Evolutionary conservation across 2,797 vertebrate species (phyloP).

Genomic region (Acipenser ruthenus): DNA sequence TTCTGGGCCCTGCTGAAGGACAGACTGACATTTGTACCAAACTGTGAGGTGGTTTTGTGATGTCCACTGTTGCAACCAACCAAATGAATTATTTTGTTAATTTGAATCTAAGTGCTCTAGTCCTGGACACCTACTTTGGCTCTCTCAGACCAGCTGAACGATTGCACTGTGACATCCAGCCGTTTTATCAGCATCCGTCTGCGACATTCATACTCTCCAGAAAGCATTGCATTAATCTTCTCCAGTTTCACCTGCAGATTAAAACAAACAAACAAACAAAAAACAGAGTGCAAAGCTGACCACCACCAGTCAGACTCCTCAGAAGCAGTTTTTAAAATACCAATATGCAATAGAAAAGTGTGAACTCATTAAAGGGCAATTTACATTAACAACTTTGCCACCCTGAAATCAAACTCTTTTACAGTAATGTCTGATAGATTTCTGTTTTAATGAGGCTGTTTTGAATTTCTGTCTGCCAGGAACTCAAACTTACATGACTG

Average conservation of each 20-base stretch:
- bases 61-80: no score
- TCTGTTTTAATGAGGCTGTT: not conserved
- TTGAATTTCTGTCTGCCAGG: not conserved
- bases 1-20: no score
- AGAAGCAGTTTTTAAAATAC: not conserved
- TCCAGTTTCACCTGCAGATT: conserved; percentile 65
- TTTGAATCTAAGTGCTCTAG: no score
- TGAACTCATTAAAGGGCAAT: not conserved
- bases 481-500: not conserved
- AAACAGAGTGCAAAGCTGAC: not conserved
- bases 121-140: conserved; percentile 66
- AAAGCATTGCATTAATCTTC: conserved; percentile 70
- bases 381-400: not conserved
- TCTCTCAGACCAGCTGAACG: conserved; percentile 93
- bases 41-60: no score
- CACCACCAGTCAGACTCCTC: not conserved
- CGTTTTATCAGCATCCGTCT: conserved; percentile 91
- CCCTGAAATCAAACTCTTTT: not conserved
- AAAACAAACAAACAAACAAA: not conserved
- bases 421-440: not conserved
- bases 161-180: conserved; percentile 90
- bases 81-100: not conserved
- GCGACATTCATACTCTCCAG: conserved; percentile 84
- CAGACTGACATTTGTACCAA: no score
- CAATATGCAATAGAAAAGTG: not conserved